Base-by-base conservation (phyloP, 2,113 vertebrate species). In the Ictalurus punctatus region DNA sequence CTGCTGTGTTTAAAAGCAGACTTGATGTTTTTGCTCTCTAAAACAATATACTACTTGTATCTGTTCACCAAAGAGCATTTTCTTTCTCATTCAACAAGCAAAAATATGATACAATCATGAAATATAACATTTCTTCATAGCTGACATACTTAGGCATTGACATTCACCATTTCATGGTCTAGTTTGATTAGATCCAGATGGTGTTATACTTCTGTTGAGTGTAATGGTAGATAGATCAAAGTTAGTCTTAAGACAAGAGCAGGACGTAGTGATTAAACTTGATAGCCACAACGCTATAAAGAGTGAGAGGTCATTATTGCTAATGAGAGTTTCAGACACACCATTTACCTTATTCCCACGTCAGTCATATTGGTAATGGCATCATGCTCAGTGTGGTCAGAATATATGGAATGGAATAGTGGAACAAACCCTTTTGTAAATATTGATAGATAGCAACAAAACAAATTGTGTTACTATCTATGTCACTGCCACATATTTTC, bases 291-390 rank as follows among this genome's bases (percentile, higher is more conserved):
- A 74, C 80, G 74, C 34, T 40, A 84, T 54, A 52, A 84, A 61
- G 59, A 78, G 27, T 88, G 59, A 86, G 78, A 83, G 59, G 86
- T 88, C 88, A 88, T 83, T 89, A 86, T 54, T 71, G 56, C 48
- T 90, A 92, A 92, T 89, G 91, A 88, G 63, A 76, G 80, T 88
- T 92, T 88, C 86, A 88, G 88, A 89, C 73, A 48, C 30, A 56
- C 61, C 14, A 30, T 83, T 85, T 17, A 83, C 54, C 8, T 40
- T 83, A 83, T 83, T 61, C 21, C 58, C 56, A 83, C 13, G 4
- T 61, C 56, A 83, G 16, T 4, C 30, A 3, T 61, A 83, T 83
- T 40, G 34, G 56, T 25, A 6, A 61, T 83, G 81, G 61, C 81
- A 83, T 61, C 58, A 83, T 61, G 21, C 81, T 13, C 7, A 40